Base-by-base conservation (phyloP, 2,888 invertebrate species). In the Drosophila subquinaria region DNA sequence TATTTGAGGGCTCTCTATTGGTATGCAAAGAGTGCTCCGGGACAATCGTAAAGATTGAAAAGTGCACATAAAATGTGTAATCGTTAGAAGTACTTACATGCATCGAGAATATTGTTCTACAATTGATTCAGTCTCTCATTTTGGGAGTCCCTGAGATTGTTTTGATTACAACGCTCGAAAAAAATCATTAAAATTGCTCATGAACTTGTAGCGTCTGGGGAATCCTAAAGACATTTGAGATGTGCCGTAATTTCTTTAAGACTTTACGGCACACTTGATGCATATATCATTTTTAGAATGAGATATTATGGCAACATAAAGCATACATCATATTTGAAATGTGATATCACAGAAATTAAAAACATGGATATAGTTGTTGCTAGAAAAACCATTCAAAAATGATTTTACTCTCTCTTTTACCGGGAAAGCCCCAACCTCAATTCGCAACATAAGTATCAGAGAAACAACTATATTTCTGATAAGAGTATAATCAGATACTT, bases 51-150 rank as follows among this genome's bases (percentile, higher is more conserved):
- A 85, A 84, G 76, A 73, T 76, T 71, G 70, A 63, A 63, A 71
- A 85, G 83, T 81, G 86, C 81, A 81, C 84, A 85, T 85, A 73
- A 85, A 85, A 85, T 70, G 62, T 69, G 69, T 82, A 86, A 88
- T 88, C 85, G 65, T 68, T 69, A 42, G 69, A 48, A 71, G 82
- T 83, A 84, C 82, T 84, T 77, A 69, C 82, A 71, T 69, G 83
- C 77, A 74, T 81, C 51, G 63, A 47, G 72, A 82, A 84, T 87
- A 8, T 64, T 52, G 60, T 48, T 55, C 47, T 63, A n/a, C 45
- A 62, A 20, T 60, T n/a, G 48, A 61, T 48, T 17, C n/a, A 23
- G 33, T 38, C 23, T 27, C 17, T 17, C 8, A 8, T 27, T 4
- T 56, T 15, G 30, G 20, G 5, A 61, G 50, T 23, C 30, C 52